These are phyloP conservation scores for Gryon sp. DNA, from an alignment of 1,140 invertebrate genomes.

Conservation along the genomic window DNA sequence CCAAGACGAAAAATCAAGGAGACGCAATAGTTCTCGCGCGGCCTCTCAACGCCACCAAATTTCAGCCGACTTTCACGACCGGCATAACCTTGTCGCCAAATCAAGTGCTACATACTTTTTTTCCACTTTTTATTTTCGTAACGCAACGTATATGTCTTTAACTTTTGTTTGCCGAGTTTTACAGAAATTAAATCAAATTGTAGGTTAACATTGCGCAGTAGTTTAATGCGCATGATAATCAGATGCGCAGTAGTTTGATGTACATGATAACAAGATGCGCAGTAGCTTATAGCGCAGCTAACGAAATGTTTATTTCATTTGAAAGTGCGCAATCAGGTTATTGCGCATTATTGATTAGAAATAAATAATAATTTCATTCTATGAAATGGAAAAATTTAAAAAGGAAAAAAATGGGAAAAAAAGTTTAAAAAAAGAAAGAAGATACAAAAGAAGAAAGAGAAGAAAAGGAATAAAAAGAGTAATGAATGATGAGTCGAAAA, in stretches of 20 bases:
- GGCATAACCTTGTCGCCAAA: conserved; percentile 68
- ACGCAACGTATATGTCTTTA: conserved; percentile 17
- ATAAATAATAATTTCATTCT: too few species aligned
- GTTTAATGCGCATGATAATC: too few species aligned
- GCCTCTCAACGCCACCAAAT: conserved; percentile 64
- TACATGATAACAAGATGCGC: too few species aligned
- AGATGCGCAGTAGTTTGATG: too few species aligned
- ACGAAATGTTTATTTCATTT: too few species aligned
- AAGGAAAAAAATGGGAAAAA: too few species aligned
- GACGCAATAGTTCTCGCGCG: conserved; percentile 33
- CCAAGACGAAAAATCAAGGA: conserved; percentile 64
- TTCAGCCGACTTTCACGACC: conserved; percentile 71
- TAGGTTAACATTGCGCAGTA: too few species aligned
- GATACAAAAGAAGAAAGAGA: background rate
- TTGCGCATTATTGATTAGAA: too few species aligned
- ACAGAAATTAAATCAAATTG: background rate
- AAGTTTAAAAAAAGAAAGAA: background rate
- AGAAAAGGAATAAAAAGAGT: conserved; percentile 1
- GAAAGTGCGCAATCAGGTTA: too few species aligned
- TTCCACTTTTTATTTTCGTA: conserved; percentile 73
- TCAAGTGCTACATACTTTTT: too few species aligned
- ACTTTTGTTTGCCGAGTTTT: background rate
- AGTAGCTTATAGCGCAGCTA: too few species aligned
- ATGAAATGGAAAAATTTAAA: background rate
- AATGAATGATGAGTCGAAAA: conserved; percentile 9